Evolutionary conservation across 2,797 vertebrate species (phyloP), one percentile per base, ranked within the genome.

Genomic region (Trachurus trachurus): DNA sequence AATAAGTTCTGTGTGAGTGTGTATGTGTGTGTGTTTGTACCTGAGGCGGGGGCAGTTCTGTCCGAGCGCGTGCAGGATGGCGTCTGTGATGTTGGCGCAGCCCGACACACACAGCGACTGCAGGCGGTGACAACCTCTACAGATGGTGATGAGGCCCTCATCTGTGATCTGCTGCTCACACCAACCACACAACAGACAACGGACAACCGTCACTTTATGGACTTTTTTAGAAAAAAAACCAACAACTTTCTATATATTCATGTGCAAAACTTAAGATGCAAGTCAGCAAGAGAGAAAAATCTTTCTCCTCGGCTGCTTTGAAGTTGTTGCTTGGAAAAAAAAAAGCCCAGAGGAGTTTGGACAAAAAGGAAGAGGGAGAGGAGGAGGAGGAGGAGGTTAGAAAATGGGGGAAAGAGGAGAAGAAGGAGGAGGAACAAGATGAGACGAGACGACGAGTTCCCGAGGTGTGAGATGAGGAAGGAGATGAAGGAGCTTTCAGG

Each of bases 131-230:
- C 98, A 99, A 66, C 98, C 98, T 83, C 98, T 96, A 91, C 98
- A 99, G 91, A 99, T 99, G 57, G 97, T 99, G 93, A 99, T 99
- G 88, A 99, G 97, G 74, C 98, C 98, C 34, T 99, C 98, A 37
- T 99, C 98, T 88, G 98, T 99, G 94, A 99, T 98, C 96, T 99
- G 98, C 98, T 99, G 94, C 93, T 95, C 87, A 83, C 9, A 61
- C 17, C 68, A 21, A 86, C 31, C 31, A 34, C 75, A 40, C 21
- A 73, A 44, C 45, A 26, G 1, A 26, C 26, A 26, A 26, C 26
- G 26, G 1, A 26, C 26, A 26, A 26, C 26, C 26, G 5, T 34
- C 31, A 34, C 31, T 34, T 34, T 34, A 34, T 34, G 31, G 26
- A 26, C 26, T 26, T 31, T 31, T 5, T 31, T 34, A 34, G 5